Percentiles rank a stretch among this genome's conserved stretches.
Conservation (phyloP, 2,797 vertebrate species). For the Lerista edwardsae region DNA sequence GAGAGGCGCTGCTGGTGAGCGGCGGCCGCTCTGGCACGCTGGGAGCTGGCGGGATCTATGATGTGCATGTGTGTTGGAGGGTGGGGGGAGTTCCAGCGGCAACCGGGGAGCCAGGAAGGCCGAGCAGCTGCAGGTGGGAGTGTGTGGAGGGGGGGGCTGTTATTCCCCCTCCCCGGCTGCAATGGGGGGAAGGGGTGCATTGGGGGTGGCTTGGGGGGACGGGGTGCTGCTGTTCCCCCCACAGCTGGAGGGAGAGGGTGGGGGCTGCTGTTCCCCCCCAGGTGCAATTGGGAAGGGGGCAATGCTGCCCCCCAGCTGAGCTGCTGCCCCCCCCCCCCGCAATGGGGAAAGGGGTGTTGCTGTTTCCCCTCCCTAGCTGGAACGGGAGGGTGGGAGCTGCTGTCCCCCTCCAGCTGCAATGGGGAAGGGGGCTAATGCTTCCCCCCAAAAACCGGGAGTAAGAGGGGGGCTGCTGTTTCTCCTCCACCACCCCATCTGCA, state of each 20-base stretch:
- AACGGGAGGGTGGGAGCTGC: not conserved
- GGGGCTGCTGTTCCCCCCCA: not conserved
- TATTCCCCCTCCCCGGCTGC: not conserved
- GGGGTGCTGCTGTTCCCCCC: not conserved
- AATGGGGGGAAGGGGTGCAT: not conserved
- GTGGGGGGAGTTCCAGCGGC: not conserved
- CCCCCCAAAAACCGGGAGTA: not conserved
- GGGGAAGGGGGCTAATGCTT: not conserved
- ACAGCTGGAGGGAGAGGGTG: not conserved
- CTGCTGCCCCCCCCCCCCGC: not conserved
- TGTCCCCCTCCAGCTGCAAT: not conserved
- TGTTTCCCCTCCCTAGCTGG: not conserved
- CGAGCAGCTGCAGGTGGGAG: not conserved
- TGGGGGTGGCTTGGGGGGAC: no score
- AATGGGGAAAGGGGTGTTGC: not conserved
- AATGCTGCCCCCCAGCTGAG: not conserved
- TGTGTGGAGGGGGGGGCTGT: not conserved
- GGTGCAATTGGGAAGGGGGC: not conserved
- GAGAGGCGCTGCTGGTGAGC: not conserved
- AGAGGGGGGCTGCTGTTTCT: not conserved
- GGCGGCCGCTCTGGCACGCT: slow-evolving; percentile 1
- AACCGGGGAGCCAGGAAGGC: not conserved
- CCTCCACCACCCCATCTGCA: no score
- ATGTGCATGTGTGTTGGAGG: not conserved
- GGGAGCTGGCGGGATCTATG: slow-evolving; percentile 14